Base-by-base conservation (phyloP, 1,140 invertebrate species). In the Eufriesea mexicana region DNA sequence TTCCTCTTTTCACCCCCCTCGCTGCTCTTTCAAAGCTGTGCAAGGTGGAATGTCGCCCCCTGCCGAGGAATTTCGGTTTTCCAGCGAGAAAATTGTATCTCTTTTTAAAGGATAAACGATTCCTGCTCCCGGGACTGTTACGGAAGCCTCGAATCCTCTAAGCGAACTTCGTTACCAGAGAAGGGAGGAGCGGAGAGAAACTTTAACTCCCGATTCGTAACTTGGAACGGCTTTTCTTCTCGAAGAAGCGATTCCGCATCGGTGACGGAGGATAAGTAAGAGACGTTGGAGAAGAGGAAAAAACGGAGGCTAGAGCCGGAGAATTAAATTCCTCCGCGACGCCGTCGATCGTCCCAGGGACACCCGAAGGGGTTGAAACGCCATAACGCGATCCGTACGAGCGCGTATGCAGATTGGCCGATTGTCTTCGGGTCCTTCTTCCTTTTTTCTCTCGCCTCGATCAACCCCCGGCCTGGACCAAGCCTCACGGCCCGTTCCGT, bases 391-490 rank as follows among this genome's bases (percentile, higher is more conserved):
- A 51, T 81, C 84, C 84, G 86, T 89, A 83, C 79, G 82, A 59
- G 77, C 77, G 72, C 86, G 79, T 86, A 91, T 90, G 89, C 84
- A 90, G 87, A 90, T 91, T 81, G 87, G 64, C n/a, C 81, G 85
- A 91, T 91, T 91, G 89, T 91, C 89, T 91, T 91, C 61, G 84
- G 71, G 72, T 68, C 70, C 79, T 88, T 83, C 51, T 74, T 81
- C 74, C 78, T 89, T 87, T 89, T 67, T 84, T 79, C 75, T 81
- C 76, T 70, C 73, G 72, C 47, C 51, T 45, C 42, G 62, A 70
- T 71, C 25, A 59, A 68, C 61, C 64, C 70, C 61, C 76, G 59
- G 61, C 55, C 54, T 54, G 12, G 49, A 28, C 64, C 61, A 47
- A 54, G 28, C 4, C 1, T 10, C 49, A 16, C 68, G 71, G 74